Evolutionary conservation across 1,140 invertebrate genomes (phyloP).

Genomic region (Periplaneta americana): DNA sequence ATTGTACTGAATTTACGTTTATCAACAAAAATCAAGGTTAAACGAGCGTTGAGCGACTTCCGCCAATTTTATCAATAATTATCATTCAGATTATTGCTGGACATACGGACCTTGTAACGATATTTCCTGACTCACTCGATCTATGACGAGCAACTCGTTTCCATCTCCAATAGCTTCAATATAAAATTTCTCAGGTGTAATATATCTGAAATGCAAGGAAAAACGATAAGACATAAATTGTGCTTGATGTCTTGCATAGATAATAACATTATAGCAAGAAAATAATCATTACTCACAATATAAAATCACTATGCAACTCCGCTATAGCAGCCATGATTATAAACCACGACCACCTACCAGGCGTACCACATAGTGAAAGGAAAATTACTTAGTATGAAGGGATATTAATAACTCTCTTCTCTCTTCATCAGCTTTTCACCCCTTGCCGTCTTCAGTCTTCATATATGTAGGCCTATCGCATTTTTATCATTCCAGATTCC

Average conservation of each 20-base stretch:
- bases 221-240: constrained; percentile 1
- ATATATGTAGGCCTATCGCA: too few species aligned
- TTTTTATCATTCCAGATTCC: too few species aligned
- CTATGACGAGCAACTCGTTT: constrained; percentile 61
- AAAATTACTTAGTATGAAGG: background rate
- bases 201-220: constrained; percentile 46
- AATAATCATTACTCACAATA: constrained; percentile 45
- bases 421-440: too few species aligned
- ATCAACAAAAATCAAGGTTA: too few species aligned
- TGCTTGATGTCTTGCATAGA: background rate
- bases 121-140: constrained; percentile 60
- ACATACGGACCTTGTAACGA: constrained; percentile 51
- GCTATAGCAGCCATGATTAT: constrained; percentile 32
- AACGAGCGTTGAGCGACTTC: too few species aligned
- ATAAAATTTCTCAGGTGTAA: constrained; percentile 67
- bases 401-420: too few species aligned
- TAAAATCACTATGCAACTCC: constrained; percentile 54
- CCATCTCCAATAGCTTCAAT: constrained; percentile 55
- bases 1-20: too few species aligned
- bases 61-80: too few species aligned
- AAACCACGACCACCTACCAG: background rate
- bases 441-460: too few species aligned
- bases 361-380: background rate
- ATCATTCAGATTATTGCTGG: too few species aligned
- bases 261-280: background rate